phyloP scores from a whole-genome alignment of 1,140 invertebrate species.

The Drosophila dunni region DNA sequence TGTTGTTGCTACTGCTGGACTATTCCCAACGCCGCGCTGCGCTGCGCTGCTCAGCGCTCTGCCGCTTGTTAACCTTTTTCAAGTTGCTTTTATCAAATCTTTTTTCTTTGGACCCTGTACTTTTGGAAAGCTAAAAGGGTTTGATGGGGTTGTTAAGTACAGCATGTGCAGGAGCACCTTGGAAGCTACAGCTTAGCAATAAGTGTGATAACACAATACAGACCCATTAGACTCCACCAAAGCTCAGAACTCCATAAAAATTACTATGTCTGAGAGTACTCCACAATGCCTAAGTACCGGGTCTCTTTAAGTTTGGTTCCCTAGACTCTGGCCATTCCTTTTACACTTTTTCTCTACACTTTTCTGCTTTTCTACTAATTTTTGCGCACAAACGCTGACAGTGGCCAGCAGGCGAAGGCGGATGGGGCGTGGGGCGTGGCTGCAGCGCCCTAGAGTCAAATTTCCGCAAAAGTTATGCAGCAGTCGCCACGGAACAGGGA shows the following conservation, averaged over 20 bases:
- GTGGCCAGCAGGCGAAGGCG: conserved; percentile 9
- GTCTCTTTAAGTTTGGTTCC: too few species aligned
- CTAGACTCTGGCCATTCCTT: too few species aligned
- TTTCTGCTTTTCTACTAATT: conserved; percentile 68
- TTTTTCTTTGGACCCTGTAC: background rate
- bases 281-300: too few species aligned
- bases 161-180: too few species aligned
- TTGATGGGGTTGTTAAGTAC: too few species aligned
- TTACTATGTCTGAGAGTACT: too few species aligned
- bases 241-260: too few species aligned
- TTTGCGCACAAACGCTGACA: conserved; percentile 55
- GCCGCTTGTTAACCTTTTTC: conserved; percentile 79
- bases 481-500: conserved; percentile 57
- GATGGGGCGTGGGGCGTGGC: conserved; percentile 34
- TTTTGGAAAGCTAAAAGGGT: too few species aligned
- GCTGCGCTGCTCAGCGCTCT: conserved; percentile 47
- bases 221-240: too few species aligned
- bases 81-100: conserved; percentile 60
- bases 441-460: conserved; percentile 59
- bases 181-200: too few species aligned
- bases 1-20: conserved; percentile 31
- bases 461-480: conserved; percentile 78
- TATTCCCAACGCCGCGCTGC: conserved; percentile 50
- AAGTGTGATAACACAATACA: too few species aligned
- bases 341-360: conserved; percentile 29